A percentile compares a stretch with the other conserved stretches of the same genome.
phyloP scores from a whole-genome alignment of 2,113 vertebrate genomes.

The Reinhardtius hippoglossoides region DNA sequence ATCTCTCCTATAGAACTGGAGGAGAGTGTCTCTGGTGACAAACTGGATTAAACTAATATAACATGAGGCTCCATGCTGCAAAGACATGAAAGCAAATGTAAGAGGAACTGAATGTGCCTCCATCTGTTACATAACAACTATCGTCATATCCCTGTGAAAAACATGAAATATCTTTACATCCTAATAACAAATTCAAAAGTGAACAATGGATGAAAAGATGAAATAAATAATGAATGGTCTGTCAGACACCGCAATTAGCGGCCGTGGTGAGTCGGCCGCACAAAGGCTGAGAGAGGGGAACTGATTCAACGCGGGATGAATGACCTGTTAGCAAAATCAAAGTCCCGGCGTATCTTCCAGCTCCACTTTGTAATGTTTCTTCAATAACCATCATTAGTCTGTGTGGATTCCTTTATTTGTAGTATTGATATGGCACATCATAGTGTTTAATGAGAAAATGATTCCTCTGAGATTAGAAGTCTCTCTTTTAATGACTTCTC shows the following conservation, averaged over 20 bases:
- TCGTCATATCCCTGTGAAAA: background rate
- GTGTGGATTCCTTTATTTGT: conserved; percentile 20
- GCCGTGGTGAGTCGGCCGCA: conserved; percentile 4
- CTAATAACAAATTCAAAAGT: conserved; percentile 7
- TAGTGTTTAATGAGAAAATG: conserved; percentile 39
- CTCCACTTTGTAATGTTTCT: conserved; percentile 26
- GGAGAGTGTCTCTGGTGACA: conserved; percentile 28
- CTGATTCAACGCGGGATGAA: conserved; percentile 37
- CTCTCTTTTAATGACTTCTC: conserved; percentile 33
- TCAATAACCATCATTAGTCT: conserved; percentile 30
- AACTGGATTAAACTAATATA: conserved; percentile 7
- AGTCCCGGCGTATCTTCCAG: conserved; percentile 6
- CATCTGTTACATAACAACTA: too few species aligned
- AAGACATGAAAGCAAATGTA: too few species aligned
- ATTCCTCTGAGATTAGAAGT: conserved; percentile 22
- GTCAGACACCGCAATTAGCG: conserved; percentile 38
- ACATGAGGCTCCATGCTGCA: background rate
- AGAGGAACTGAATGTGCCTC: too few species aligned
- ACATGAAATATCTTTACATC: conserved; percentile 1
- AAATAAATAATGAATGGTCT: background rate
- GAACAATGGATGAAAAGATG: conserved; percentile 25
- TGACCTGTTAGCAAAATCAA: conserved; percentile 49
- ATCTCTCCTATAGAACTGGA: conserved; percentile 46
- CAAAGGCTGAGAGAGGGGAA: background rate
- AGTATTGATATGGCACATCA: conserved; percentile 23